These are phyloP conservation scores for Nothobranchius kuhntae DNA, from an alignment of 2,113 vertebrate species.

Conservation along the genomic window DNA sequence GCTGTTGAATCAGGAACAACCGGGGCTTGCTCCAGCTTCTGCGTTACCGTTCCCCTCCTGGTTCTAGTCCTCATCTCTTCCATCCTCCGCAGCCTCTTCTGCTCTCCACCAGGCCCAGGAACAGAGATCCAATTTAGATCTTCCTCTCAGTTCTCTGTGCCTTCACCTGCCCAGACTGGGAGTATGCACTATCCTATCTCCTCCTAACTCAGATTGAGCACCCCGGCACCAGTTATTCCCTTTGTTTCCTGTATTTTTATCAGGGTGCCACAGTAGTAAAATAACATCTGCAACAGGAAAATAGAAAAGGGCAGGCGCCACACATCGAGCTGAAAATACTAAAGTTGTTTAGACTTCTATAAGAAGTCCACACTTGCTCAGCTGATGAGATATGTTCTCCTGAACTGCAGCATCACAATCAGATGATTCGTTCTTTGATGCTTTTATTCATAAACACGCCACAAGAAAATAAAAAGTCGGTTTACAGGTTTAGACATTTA, in stretches of 20 bases:
- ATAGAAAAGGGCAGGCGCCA: slow-evolving; percentile 13
- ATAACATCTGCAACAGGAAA: slow-evolving; percentile 29
- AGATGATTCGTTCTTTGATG: slow-evolving; percentile 52
- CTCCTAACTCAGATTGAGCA: slow-evolving; percentile 49
- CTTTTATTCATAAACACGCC: slow-evolving; percentile 53
- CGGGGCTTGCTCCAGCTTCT: slow-evolving; percentile 17
- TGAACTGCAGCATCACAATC: slow-evolving; percentile 32
- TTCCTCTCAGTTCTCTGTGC: slow-evolving; percentile 47
- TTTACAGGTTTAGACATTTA: too few relatives aligned
- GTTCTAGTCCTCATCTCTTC: slow-evolving; percentile 29
- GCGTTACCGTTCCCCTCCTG: slow-evolving; percentile 41
- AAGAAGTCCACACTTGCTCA: slow-evolving; percentile 55
- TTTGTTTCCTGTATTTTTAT: slow-evolving; percentile 64
- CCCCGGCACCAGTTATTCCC: slow-evolving; percentile 27
- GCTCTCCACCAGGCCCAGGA: slow-evolving; percentile 56
- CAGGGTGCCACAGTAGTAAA: slow-evolving; percentile 48
- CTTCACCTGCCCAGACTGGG: slow-evolving; percentile 36
- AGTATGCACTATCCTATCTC: slow-evolving; percentile 54
- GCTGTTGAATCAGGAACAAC: slow-evolving; percentile 32
- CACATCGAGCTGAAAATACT: slow-evolving; percentile 39
- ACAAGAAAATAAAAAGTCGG: neutral
- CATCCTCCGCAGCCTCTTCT: slow-evolving; percentile 47
- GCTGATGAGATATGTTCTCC: slow-evolving; percentile 57
- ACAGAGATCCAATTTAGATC: slow-evolving; percentile 83
- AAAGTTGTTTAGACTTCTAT: slow-evolving; percentile 67